A percentile compares a stretch with the other conserved stretches of the same genome.
Evolutionary conservation across 2,888 invertebrate species (phyloP).

Genomic region (Meganola albula): DNA sequence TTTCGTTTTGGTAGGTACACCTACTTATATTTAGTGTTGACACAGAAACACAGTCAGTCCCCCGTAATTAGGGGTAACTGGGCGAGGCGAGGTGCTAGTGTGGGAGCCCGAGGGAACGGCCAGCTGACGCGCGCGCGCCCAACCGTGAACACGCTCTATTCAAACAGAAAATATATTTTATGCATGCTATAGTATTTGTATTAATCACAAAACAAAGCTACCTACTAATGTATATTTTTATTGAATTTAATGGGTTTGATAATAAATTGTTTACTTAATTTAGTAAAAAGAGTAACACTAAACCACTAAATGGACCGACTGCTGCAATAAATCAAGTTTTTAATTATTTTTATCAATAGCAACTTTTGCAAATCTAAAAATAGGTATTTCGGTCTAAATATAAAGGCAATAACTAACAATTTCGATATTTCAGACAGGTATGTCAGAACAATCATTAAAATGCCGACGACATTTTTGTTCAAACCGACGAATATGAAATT

Average conservation of each 20-base stretch:
- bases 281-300: constrained; percentile 25
- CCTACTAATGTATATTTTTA: constrained; percentile 10
- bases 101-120: constrained; percentile 44
- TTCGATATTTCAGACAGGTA: constrained; percentile 63
- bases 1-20: too few species aligned
- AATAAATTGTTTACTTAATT: constrained; percentile 23
- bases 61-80: constrained; percentile 53
- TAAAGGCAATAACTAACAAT: constrained; percentile 62
- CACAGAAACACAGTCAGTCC: constrained; percentile 61
- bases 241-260: constrained; percentile 11
- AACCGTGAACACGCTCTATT: constrained; percentile 42
- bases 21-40: too few species aligned
- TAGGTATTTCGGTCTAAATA: constrained; percentile 41
- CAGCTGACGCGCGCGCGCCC: constrained; percentile 47
- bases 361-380: constrained; percentile 41
- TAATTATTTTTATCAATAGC: constrained; percentile 38
- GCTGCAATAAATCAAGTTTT: constrained; percentile 47
- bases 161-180: constrained; percentile 45
- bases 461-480: constrained; percentile 58
- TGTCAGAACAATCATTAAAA: constrained; percentile 57
- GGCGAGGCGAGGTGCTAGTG: constrained; percentile 40
- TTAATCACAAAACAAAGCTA: constrained; percentile 26
- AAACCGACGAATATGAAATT: constrained; percentile 41
- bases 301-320: constrained; percentile 25
- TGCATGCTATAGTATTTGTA: not conserved